A percentile compares a stretch with the other conserved stretches of the same genome.
phyloP scores from a whole-genome alignment of 2,113 vertebrate genomes.

The Syrmaticus mikado region DNA sequence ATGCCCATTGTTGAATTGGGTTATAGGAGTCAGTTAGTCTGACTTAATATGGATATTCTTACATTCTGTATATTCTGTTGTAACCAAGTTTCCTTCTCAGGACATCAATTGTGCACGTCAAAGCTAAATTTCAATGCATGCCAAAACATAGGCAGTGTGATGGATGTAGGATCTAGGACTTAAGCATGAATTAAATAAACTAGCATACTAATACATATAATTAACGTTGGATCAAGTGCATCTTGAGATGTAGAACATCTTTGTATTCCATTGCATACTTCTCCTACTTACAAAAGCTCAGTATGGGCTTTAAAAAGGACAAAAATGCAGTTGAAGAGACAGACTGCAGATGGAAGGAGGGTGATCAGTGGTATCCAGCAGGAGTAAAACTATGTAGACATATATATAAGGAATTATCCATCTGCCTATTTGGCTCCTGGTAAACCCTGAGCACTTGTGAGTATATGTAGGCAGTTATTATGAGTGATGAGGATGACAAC shows the following conservation, averaged over 20 bases:
- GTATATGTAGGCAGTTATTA: background rate
- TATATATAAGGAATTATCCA: slow-evolving; percentile 10
- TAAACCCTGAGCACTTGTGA: slow-evolving; percentile 11
- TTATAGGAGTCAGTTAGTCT: background rate
- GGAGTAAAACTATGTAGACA: slow-evolving; percentile 8
- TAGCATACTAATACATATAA: background rate
- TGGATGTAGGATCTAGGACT: background rate
- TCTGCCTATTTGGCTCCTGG: slow-evolving; percentile 28
- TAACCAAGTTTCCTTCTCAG: background rate
- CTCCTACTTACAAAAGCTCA: background rate
- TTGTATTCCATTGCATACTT: background rate
- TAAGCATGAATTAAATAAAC: background rate
- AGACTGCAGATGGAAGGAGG: slow-evolving; percentile 7
- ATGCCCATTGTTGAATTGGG: background rate
- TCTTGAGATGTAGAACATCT: background rate
- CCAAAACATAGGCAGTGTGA: background rate
- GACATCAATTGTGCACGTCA: background rate
- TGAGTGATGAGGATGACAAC: background rate
- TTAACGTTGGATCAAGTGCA: background rate
- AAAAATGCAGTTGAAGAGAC: background rate
- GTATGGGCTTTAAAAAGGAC: background rate
- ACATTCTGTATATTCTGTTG: background rate
- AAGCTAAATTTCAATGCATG: background rate
- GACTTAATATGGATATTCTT: background rate
- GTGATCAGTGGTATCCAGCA: background rate